Evolutionary conservation across 1,140 invertebrate species (phyloP), one percentile per base, ranked within the genome.

Genomic region (Heliconius hewitsoni): DNA sequence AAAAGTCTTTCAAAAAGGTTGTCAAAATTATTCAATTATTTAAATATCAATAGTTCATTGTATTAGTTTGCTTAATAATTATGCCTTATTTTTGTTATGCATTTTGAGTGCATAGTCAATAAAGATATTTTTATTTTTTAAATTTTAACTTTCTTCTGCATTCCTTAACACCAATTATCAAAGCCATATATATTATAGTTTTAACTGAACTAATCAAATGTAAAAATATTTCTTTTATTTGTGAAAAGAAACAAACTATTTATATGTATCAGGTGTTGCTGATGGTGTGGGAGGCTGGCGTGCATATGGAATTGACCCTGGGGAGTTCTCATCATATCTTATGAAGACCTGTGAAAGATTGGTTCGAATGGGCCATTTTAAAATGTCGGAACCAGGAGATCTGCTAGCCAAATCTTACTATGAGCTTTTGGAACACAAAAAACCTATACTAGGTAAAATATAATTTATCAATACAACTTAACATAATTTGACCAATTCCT

Each of bases 241-340:
- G 13, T 34, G 3, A 18, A 34, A n/a, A 34, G 19, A 71, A 71
- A n/a, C 2, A 0, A 19, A 30, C 30, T 30, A 30, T 30, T 30
- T 30, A 72, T 72, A 11, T 57, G 39, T 52, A 73, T 27, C 85
- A 99, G 98, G 99, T 88, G 98, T 99, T 82, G 99, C 99, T 74
- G 99, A 99, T 95, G 99, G 99, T 79, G 99, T 99, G 76, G 99
- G 99, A 78, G 99, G 99, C 73, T 99, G 99, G 99, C 96, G 98
- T 86, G 97, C 97, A 81, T 99, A 99, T 94, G 99, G 98, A n/a
- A 98, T 99, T 78, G 98, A 99, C 95, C 99, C 99, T 4, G 98
- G 98, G 50, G 97, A 98, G 89, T 99, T 99, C 95, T 98, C 98
- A 23, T 96, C 96, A 80, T 97, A 97, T 87, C 95, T 99, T 79